phyloP scores from a whole-genome alignment of 2,113 vertebrate genomes.

The Psittacara wagleri region DNA sequence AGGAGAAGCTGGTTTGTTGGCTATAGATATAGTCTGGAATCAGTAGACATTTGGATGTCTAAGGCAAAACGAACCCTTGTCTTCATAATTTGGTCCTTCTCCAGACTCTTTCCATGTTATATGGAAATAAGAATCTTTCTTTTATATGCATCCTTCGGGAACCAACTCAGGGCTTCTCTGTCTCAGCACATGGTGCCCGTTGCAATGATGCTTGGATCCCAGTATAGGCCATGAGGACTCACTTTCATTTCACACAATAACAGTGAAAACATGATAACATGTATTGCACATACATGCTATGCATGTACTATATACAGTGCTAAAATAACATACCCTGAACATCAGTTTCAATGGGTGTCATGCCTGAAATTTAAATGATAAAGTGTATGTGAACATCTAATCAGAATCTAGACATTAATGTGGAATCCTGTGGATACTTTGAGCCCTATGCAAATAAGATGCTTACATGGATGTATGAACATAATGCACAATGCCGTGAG shows the following conservation, averaged over 20 bases:
- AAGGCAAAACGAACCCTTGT: neutral
- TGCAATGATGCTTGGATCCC: neutral
- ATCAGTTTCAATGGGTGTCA: neutral
- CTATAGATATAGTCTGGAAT: neutral
- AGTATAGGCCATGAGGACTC: neutral
- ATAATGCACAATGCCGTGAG: neutral
- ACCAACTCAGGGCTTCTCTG: neutral
- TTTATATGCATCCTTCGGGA: neutral
- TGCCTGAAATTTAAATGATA: neutral
- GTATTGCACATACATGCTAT: neutral
- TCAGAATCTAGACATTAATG: neutral
- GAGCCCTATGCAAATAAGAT: neutral
- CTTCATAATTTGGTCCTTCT: neutral
- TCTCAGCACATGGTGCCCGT: neutral
- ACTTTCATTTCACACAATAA: neutral
- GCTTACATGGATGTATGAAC: neutral
- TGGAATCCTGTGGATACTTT: neutral
- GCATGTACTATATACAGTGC: rapidly evolving
- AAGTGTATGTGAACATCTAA: neutral
- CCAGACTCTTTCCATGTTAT: neutral
- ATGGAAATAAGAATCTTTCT: neutral
- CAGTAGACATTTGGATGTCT: neutral
- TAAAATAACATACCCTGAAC: neutral
- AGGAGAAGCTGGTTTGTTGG: neutral
- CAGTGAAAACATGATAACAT: neutral